Percentiles rank a stretch among this genome's conserved stretches.
These are phyloP conservation scores for Uromys caudimaculatus DNA, from an alignment of 2,797 vertebrate species.

Conservation along the genomic window DNA sequence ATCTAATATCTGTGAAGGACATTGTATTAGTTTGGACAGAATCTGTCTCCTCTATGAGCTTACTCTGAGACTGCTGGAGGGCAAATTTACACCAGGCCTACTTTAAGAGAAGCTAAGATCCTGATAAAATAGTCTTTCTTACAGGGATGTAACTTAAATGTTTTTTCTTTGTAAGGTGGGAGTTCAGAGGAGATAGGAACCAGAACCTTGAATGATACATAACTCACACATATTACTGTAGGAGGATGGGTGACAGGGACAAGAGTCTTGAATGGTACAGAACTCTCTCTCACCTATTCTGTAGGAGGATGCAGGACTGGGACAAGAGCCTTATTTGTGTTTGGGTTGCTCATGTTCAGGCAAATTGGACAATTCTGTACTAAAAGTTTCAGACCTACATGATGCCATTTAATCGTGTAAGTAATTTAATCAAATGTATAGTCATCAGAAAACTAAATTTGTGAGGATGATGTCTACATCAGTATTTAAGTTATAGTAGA, in stretches of 20 bases:
- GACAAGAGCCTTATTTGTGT: background rate
- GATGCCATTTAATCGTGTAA: constrained; percentile 31
- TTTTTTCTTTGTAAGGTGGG: background rate
- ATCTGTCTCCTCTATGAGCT: background rate
- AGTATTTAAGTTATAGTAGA: background rate
- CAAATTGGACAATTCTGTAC: background rate
- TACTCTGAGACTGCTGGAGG: background rate
- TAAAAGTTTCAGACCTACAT: constrained; percentile 31
- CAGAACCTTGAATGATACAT: background rate
- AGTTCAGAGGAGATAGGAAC: background rate
- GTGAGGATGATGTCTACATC: background rate
- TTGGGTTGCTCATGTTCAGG: background rate
- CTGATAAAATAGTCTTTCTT: constrained; percentile 36
- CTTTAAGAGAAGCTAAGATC: constrained; percentile 37
- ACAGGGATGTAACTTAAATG: constrained; percentile 25
- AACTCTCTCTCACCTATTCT: background rate
- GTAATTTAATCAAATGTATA: constrained; percentile 52
- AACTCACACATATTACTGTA: rapidly evolving
- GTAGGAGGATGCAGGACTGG: background rate
- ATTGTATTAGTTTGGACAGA: background rate
- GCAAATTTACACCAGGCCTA: constrained; percentile 51
- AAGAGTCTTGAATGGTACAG: background rate
- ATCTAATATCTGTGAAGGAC: background rate
- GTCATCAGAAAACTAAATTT: constrained; percentile 46
- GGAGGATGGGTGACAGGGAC: background rate